Evolutionary conservation across 2,113 vertebrate genomes (phyloP).

Genomic region (Nipponia nippon): DNA sequence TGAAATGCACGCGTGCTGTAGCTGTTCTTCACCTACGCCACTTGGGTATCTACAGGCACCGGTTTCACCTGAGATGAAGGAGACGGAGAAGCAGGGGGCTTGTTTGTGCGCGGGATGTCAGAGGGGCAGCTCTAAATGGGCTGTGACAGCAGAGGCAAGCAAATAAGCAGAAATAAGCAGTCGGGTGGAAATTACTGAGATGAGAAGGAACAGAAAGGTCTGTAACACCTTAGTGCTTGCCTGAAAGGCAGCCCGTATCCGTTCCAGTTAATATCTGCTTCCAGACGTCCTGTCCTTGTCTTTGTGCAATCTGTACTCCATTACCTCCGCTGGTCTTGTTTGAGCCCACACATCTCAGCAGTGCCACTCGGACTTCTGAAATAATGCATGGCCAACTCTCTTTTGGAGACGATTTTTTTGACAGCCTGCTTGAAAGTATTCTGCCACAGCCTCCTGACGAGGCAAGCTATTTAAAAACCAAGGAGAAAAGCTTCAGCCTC

Average conservation of each 20-base stretch:
- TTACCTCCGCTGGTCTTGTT: not conserved
- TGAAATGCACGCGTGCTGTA: fast-evolving
- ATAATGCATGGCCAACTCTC: not conserved
- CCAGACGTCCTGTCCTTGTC: not conserved
- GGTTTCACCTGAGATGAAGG: not conserved
- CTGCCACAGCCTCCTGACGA: not conserved
- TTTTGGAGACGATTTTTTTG: not conserved
- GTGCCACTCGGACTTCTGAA: not conserved
- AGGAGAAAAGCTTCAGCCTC: not conserved
- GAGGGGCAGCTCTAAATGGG: not conserved
- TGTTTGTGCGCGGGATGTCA: not conserved
- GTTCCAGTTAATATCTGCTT: not conserved
- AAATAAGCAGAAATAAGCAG: not conserved
- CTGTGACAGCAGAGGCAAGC: not conserved
- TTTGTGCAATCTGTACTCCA: fast-evolving
- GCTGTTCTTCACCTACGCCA: not conserved
- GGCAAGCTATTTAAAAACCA: not conserved
- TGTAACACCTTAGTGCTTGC: not conserved
- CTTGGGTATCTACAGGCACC: not conserved
- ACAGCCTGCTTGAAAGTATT: not conserved
- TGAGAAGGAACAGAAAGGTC: not conserved
- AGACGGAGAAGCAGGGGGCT: not conserved
- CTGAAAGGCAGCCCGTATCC: not conserved
- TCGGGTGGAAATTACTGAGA: not conserved
- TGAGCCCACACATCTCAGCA: fast-evolving